phyloP scores from a whole-genome alignment of 2,797 vertebrate genomes.

The Coluber constrictor region DNA sequence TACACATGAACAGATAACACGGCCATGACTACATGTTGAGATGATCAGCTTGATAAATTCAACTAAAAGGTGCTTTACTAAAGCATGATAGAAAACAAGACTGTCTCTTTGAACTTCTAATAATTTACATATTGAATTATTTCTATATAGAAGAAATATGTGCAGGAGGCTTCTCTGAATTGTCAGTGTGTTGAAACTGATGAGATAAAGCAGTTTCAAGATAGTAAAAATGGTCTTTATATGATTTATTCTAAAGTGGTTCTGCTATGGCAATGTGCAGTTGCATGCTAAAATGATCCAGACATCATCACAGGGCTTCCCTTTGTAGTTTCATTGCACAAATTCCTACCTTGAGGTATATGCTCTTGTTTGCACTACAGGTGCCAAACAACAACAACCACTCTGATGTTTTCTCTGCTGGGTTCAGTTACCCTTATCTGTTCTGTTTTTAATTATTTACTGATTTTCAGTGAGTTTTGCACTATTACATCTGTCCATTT shows the following conservation, averaged over 20 bases:
- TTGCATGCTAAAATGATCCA: background rate
- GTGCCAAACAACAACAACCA: background rate
- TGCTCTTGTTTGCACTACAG: background rate
- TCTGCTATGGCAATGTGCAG: background rate
- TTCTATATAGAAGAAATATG: conserved; percentile 16
- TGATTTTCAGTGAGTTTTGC: background rate
- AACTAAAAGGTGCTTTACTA: background rate
- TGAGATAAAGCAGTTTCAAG: background rate
- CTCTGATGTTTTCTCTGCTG: background rate
- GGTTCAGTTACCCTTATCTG: background rate
- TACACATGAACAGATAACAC: background rate
- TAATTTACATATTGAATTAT: background rate
- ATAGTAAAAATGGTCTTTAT: background rate
- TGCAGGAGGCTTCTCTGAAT: conserved; percentile 10
- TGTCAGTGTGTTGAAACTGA: background rate
- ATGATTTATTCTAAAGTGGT: background rate
- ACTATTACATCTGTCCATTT: background rate
- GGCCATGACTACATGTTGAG: background rate
- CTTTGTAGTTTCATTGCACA: background rate
- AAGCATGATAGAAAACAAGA: background rate
- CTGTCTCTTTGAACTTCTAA: background rate
- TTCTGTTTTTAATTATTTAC: background rate
- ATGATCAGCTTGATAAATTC: background rate
- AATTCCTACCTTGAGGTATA: background rate
- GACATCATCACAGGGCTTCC: background rate